Percentiles rank a stretch among this genome's conserved stretches.
These are phyloP conservation scores for Stenoptilia bipunctidactyla DNA, from an alignment of 2,888 invertebrate genomes.

Conservation along the genomic window DNA sequence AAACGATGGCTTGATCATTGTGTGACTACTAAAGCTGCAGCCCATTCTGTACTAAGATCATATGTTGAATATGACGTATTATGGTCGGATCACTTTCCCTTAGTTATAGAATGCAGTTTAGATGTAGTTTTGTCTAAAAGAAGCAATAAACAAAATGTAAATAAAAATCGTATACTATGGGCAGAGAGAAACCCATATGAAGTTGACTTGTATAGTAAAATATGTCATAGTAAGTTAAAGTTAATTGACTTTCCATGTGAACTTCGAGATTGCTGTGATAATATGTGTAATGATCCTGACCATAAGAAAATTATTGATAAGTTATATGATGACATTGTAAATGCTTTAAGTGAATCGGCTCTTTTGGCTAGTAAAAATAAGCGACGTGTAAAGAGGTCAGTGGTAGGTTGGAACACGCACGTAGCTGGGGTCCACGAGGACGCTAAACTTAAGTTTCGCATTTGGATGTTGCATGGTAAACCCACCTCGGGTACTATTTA, in stretches of 20 bases:
- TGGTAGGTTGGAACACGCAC: conserved; percentile 17
- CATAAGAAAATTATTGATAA: conserved; percentile 12
- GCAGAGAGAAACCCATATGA: background rate
- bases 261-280: background rate
- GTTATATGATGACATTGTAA: conserved; percentile 13
- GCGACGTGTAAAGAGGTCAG: background rate
- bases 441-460: conserved; percentile 12
- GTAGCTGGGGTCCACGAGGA: conserved; percentile 13
- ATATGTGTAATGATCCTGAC: conserved; percentile 5
- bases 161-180: too few species aligned
- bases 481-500: conserved; percentile 5
- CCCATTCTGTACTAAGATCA: conserved; percentile 1
- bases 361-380: background rate
- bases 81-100: conserved; percentile 15
- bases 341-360: conserved; percentile 8
- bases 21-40: conserved; percentile 8
- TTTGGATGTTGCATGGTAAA: conserved; percentile 13
- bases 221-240: background rate
- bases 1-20: conserved; percentile 13
- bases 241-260: background rate
- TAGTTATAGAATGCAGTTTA: conserved; percentile 6
- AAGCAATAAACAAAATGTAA: background rate
- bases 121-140: conserved; percentile 8
- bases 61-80: conserved; percentile 7
- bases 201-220: background rate